Conservation (phyloP, 35 echinoderm and acorn worm genomes). For the Lytechinus variegatus region DNA sequence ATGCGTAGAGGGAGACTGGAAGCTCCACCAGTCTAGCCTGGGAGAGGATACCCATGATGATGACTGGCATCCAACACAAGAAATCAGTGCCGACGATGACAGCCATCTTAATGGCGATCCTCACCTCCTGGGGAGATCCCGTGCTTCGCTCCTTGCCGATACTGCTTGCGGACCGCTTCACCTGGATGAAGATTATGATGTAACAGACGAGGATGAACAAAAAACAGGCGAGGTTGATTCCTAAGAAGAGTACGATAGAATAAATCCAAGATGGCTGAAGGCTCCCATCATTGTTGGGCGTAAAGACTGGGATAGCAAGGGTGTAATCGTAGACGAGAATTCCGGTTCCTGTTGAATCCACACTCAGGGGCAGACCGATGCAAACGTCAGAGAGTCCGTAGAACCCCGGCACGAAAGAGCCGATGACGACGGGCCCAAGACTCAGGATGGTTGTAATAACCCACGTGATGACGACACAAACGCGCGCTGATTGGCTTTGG, state of each 20-base stretch:
- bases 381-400: slow-evolving; percentile 55
- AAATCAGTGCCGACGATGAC: slow-evolving; percentile 60
- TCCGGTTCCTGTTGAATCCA: neutral
- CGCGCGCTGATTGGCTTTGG: neutral
- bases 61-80: slow-evolving; percentile 66
- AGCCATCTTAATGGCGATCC: slow-evolving; percentile 51
- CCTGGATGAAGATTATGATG: slow-evolving; percentile 51
- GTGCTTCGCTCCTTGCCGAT: neutral
- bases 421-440: neutral
- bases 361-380: slow-evolving; percentile 51
- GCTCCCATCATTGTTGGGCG: neutral
- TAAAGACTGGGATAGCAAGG: slow-evolving; percentile 35
- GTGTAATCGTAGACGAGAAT: neutral
- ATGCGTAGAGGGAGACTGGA: slow-evolving; percentile 59
- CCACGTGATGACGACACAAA: slow-evolving; percentile 38
- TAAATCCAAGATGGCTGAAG: slow-evolving; percentile 50
- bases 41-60: slow-evolving; percentile 59
- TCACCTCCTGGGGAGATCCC: slow-evolving; percentile 38
- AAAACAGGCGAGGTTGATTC: slow-evolving; percentile 41
- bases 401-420: neutral
- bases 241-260: slow-evolving; percentile 53
- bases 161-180: slow-evolving; percentile 30
- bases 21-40: slow-evolving; percentile 26
- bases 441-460: slow-evolving; percentile 13
- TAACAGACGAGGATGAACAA: slow-evolving; percentile 44